These are phyloP conservation scores for Crepidodera aurea DNA, from an alignment of 2,888 invertebrate species.

Conservation along the genomic window DNA sequence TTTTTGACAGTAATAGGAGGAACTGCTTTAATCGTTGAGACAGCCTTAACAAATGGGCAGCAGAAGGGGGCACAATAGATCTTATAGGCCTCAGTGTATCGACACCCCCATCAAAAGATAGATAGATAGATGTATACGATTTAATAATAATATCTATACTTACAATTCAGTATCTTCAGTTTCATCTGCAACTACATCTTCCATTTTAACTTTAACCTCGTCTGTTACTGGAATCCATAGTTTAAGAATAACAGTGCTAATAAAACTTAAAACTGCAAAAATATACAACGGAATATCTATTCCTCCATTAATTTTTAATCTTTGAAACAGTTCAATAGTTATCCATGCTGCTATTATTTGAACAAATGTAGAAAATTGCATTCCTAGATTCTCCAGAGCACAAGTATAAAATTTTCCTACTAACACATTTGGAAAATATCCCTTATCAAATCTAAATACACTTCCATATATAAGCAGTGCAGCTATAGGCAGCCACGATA, in stretches of 20 bases:
- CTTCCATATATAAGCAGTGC: constrained; percentile 52
- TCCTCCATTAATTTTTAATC: constrained; percentile 2
- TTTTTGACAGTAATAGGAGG: no score
- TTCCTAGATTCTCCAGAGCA: neutral
- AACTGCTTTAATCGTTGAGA: no score
- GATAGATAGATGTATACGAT: no score
- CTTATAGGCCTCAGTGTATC: no score
- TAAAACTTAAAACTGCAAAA: constrained; percentile 4
- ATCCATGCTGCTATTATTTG: constrained; percentile 15
- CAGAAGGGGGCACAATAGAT: no score
- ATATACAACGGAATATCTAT: constrained; percentile 3
- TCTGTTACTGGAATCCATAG: neutral
- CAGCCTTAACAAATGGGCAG: no score
- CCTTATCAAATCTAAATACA: constrained; percentile 52
- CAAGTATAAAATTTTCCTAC: constrained; percentile 54
- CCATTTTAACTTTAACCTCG: neutral
- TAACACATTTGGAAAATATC: constrained; percentile 54
- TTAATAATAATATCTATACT: no score
- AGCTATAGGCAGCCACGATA: constrained; percentile 46
- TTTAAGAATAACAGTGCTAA: neutral
- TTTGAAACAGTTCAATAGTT: constrained; percentile 16
- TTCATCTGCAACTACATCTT: neutral
- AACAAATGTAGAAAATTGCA: constrained; percentile 6
- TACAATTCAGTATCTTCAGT: constrained; percentile 8
- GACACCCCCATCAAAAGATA: no score